Conservation (phyloP, 37 sponge, comb jelly and placozoan species). For the Beroe ovata region DNA sequence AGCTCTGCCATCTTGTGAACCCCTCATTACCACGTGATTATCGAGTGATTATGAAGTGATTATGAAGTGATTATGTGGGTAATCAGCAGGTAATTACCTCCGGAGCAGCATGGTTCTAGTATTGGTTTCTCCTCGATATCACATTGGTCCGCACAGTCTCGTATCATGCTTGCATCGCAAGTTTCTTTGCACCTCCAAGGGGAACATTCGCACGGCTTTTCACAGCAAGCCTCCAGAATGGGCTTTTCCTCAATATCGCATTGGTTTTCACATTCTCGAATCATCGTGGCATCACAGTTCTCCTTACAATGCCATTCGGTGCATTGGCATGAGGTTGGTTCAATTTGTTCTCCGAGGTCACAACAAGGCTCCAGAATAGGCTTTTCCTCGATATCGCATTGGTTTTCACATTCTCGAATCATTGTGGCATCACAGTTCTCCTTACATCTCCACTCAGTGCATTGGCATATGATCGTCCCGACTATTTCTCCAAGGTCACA, state of each 20-base stretch:
- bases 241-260: conserved; percentile 63
- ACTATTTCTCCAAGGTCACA: conserved; percentile 18
- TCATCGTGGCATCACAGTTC: conserved; percentile 52
- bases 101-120: conserved; percentile 5
- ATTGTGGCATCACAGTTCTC: conserved; percentile 59
- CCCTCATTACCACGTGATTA: too few species aligned
- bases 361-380: conserved; percentile 45
- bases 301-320: conserved; percentile 54
- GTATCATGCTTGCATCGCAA: conserved; percentile 43
- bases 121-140: conserved; percentile 61
- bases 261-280: conserved; percentile 4
- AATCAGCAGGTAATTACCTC: neutral
- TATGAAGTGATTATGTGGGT: too few species aligned
- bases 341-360: too few species aligned
- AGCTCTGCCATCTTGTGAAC: too few species aligned
- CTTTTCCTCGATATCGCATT: conserved; percentile 50
- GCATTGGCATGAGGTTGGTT: neutral
- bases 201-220: neutral
- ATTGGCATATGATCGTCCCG: too few species aligned
- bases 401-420: conserved; percentile 18
- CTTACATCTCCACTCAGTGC: conserved; percentile 47
- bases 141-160: conserved; percentile 19
- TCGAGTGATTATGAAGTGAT: too few species aligned
- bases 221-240: conserved; percentile 24
- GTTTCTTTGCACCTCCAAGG: conserved; percentile 8